Base-by-base conservation (phyloP, 2,888 invertebrate genomes). In the Bhutanitis thaidina region DNA sequence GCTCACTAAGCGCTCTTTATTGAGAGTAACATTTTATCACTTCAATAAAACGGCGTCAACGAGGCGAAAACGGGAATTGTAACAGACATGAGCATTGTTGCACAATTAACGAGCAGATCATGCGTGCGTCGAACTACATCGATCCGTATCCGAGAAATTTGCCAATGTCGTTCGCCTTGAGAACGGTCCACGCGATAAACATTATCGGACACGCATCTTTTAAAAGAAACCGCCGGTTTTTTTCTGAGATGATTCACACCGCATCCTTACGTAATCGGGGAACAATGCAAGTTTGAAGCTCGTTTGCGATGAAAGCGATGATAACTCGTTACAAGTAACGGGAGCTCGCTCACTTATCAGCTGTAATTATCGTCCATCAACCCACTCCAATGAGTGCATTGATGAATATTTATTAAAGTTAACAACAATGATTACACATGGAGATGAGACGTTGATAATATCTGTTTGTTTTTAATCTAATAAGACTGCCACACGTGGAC, bases 241-340 rank as follows among this genome's bases (percentile, higher is more conserved):
- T 41, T 48, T 14, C 15, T 34, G 20, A 35, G 25, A 9, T 36
- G 47, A 48, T 36, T 48, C 41, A 38, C 34, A 43, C 27, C 1
- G 7, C 5, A 7, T 27, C 8, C 40, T 45, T 51, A 51, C 29
- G 51, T 35, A 51, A 51, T 30, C 34, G 45, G 36, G 45, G 34
- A 40, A 48, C 41, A 50, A 44, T 39, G 50, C 16, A 44, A 10
- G 32, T 39, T 32, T 15, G 30, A 5, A 29, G 16, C 38, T 39
- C 12, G 12, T 46, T 40, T 14, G 25, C 14, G 5, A 40, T 41
- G 48, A 48, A 48, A 48, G 48, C 15, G 29, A 41, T 48, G 20
- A 20, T 20, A 20, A 20, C 27, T 27, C 27, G 8, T 27, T 25
- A 36, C 36, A 44, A 44, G n/a, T 8, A 7, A 13, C n/a, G 16